Conservation (phyloP, 1,140 invertebrate genomes). For the Pararge aegeria region DNA sequence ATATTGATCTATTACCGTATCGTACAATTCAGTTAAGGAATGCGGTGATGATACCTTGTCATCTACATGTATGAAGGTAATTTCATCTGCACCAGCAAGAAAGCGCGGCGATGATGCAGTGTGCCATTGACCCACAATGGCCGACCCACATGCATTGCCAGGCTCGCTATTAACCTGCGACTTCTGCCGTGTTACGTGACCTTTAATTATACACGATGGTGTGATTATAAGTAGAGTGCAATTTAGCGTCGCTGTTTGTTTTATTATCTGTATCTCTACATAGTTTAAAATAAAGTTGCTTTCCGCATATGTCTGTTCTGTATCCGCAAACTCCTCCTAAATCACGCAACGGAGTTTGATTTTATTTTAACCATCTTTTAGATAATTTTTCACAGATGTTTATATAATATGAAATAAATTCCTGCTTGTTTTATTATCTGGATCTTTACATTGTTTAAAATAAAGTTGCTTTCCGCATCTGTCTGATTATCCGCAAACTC, state of each 20-base stretch:
- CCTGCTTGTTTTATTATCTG: too few relatives aligned
- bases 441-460: too few relatives aligned
- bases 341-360: too few relatives aligned
- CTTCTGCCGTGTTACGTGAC: slow-evolving; percentile 28
- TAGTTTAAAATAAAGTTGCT: too few relatives aligned
- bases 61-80: slow-evolving; percentile 24
- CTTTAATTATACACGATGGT: slow-evolving; percentile 9
- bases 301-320: too few relatives aligned
- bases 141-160: slow-evolving; percentile 50
- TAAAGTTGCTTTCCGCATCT: too few relatives aligned
- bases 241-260: not conserved
- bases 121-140: slow-evolving; percentile 64
- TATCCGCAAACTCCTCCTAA: too few relatives aligned
- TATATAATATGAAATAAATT: too few relatives aligned
- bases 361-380: too few relatives aligned
- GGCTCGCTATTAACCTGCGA: slow-evolving; percentile 50
- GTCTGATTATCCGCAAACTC: too few relatives aligned
- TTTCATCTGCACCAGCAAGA: slow-evolving; percentile 42
- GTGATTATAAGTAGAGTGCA: slow-evolving; percentile 3
- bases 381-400: too few relatives aligned
- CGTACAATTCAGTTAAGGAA: not conserved
- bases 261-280: not conserved
- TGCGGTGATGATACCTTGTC: slow-evolving; percentile 12
- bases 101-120: slow-evolving; percentile 46
- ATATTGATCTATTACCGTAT: not conserved